Conservation (phyloP, 1,140 invertebrate genomes). For the Bombyx mandarina region DNA sequence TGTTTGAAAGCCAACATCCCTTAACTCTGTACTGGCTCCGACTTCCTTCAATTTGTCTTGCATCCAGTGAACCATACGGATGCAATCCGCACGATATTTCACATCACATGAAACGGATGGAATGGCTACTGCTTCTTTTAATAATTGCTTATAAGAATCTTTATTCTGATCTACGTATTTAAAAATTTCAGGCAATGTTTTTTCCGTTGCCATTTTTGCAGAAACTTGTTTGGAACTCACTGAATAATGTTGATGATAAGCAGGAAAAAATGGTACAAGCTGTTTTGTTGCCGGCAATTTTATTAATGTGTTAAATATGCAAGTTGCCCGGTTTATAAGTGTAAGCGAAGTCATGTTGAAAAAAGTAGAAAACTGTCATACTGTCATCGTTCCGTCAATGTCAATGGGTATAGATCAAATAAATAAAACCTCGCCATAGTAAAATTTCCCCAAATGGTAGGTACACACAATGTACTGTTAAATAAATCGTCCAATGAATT, state of each 20-base stretch:
- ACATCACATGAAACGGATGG: slow-evolving; percentile 95
- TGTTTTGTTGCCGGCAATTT: slow-evolving; percentile 29
- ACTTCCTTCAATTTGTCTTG: slow-evolving; percentile 80
- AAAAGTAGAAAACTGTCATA: neutral
- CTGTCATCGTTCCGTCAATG: too few relatives aligned
- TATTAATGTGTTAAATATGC: slow-evolving; percentile 15
- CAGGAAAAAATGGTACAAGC: slow-evolving; percentile 11
- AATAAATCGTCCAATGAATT: too few relatives aligned
- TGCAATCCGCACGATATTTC: slow-evolving; percentile 81
- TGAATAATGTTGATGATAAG: slow-evolving; percentile 22
- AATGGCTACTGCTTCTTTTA: slow-evolving; percentile 92
- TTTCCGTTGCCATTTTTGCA: slow-evolving; percentile 44
- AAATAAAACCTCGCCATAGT: too few relatives aligned
- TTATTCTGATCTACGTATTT: slow-evolving; percentile 87
- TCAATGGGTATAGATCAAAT: too few relatives aligned
- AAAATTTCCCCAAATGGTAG: too few relatives aligned
- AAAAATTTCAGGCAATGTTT: slow-evolving; percentile 51
- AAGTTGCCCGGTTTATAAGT: slow-evolving; percentile 15
- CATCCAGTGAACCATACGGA: slow-evolving; percentile 82
- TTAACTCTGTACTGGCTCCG: slow-evolving; percentile 82
- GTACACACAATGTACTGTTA: too few relatives aligned
- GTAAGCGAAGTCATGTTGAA: slow-evolving; percentile 20
- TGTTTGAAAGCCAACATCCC: slow-evolving; percentile 85
- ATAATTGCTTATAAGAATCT: slow-evolving; percentile 81
- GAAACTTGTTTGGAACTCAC: slow-evolving; percentile 22